Evolutionary conservation across 2,888 invertebrate species (phyloP).

Genomic region (Apocheima hispidaria): DNA sequence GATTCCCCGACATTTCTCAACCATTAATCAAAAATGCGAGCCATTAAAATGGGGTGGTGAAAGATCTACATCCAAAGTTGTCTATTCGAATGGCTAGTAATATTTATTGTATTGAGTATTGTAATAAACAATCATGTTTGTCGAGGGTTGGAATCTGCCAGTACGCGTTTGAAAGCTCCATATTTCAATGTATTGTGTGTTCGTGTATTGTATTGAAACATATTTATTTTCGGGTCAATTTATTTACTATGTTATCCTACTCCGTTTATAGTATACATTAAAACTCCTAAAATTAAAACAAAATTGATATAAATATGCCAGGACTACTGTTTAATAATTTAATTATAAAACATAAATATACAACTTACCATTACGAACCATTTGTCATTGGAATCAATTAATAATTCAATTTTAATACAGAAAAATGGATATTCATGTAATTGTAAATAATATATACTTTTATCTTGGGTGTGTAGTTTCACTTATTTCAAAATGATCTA

Average conservation of each 20-base stretch:
- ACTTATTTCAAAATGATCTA: too few relatives aligned
- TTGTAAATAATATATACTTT: too few relatives aligned
- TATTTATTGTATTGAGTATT: constrained; percentile 65
- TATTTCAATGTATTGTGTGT: constrained; percentile 27
- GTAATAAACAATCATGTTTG: constrained; percentile 56
- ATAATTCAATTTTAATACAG: too few relatives aligned
- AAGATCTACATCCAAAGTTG: constrained; percentile 75
- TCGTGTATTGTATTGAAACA: constrained; percentile 7
- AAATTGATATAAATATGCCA: too few relatives aligned
- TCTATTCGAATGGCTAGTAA: constrained; percentile 65
- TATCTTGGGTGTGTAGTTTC: too few relatives aligned
- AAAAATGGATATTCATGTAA: too few relatives aligned
- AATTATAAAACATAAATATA: too few relatives aligned
- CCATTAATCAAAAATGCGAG: constrained; percentile 80
- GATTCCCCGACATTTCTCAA: constrained; percentile 65
- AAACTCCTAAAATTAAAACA: too few relatives aligned
- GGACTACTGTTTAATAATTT: too few relatives aligned
- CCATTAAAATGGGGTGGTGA: constrained; percentile 82
- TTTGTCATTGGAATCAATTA: too few relatives aligned
- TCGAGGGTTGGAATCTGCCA: constrained; percentile 56
- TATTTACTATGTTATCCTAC: background rate
- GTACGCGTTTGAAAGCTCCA: constrained; percentile 28
- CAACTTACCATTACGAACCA: too few relatives aligned
- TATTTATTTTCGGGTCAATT: constrained; percentile 21
- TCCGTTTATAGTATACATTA: too few relatives aligned